phyloP scores from a whole-genome alignment of 2,797 vertebrate species.

The Cetoscarus ocellatus region DNA sequence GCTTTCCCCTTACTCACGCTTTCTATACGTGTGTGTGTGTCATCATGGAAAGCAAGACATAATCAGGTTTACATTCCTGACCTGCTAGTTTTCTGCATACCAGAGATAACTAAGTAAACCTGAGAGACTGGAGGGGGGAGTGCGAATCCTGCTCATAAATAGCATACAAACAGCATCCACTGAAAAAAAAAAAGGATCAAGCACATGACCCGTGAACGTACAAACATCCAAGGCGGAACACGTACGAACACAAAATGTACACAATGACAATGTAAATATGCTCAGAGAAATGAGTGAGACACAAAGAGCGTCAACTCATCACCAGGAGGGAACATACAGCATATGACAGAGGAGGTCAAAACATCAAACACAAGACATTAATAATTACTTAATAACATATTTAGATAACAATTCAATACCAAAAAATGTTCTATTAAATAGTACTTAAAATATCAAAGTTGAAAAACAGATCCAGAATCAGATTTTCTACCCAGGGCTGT shows the following conservation, averaged over 20 bases:
- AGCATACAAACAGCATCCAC: constrained; percentile 6
- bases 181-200: neutral
- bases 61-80: constrained; percentile 70
- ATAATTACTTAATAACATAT: neutral
- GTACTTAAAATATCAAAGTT: too few species aligned
- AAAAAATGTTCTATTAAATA: too few species aligned
- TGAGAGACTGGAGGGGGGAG: constrained; percentile 30
- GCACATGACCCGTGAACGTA: neutral
- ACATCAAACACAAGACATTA: neutral
- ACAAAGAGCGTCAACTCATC: neutral
- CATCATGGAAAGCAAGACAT: constrained; percentile 19
- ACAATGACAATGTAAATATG: neutral
- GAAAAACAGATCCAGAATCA: too few species aligned
- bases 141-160: neutral
- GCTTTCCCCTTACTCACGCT: constrained; percentile 23
- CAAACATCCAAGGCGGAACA: neutral
- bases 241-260: constrained; percentile 7
- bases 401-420: too few species aligned
- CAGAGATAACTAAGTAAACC: constrained; percentile 62
- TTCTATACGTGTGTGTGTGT: constrained; percentile 18
- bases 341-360: neutral
- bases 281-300: neutral
- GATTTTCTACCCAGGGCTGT: too few species aligned
- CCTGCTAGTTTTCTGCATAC: constrained; percentile 63
- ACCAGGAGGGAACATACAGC: neutral